These are phyloP conservation scores for Drosophila nannoptera DNA, from an alignment of 1,140 invertebrate species.

Conservation along the genomic window DNA sequence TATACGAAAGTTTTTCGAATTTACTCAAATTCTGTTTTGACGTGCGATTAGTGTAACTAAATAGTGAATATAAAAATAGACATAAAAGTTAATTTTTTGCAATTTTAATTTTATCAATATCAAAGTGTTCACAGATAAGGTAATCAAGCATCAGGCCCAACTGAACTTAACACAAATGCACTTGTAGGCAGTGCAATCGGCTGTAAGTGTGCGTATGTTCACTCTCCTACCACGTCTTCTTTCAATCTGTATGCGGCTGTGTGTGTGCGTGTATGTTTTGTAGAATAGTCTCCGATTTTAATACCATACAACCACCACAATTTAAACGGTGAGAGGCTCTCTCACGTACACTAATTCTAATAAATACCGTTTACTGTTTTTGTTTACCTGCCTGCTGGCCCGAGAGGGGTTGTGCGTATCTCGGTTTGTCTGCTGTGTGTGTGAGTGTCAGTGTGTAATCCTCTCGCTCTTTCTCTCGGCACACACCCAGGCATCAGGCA, in stretches of 20 bases:
- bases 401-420: conserved; percentile 19
- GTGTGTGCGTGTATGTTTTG: conserved; percentile 2
- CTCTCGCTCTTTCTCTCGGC: conserved; percentile 14
- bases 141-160: conserved; percentile 27
- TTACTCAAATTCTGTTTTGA: too few relatives aligned
- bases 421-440: conserved; percentile 9
- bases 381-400: conserved; percentile 37
- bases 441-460: conserved; percentile 16
- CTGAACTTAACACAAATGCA: conserved; percentile 13
- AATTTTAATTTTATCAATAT: conserved; percentile 33
- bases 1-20: too few relatives aligned
- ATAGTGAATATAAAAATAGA: not conserved
- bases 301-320: conserved; percentile 35
- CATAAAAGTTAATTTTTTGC: conserved; percentile 12
- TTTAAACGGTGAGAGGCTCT: conserved; percentile 15
- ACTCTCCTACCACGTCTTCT: not conserved
- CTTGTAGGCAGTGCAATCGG: conserved; percentile 12
- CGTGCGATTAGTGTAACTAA: not conserved
- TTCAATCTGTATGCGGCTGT: not conserved
- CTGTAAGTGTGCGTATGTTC: conserved; percentile 5
- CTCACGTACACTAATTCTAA: conserved; percentile 23
- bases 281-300: conserved; percentile 31
- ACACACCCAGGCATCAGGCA: not conserved
- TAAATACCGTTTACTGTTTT: conserved; percentile 47
- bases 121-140: conserved; percentile 32